A percentile compares a stretch with the other conserved stretches of the same genome.
Evolutionary conservation across 30 jellyfish, hydroid and myxozoan species (phyloP).

Genomic region (Euphysa ruthae): DNA sequence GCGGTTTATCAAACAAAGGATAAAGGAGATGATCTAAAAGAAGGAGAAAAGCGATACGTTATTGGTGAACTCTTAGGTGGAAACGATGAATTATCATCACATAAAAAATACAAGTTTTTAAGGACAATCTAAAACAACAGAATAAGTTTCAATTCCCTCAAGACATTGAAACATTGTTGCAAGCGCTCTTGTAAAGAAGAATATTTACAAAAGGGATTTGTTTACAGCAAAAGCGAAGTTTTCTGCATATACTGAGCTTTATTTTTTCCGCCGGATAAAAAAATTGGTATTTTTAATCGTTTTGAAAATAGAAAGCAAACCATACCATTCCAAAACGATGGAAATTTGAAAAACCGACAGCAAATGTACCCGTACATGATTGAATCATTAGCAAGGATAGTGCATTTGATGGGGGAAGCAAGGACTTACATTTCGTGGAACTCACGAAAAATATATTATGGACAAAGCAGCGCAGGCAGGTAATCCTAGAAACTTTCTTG

Average conservation of each 20-base stretch:
- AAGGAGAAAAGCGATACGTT: no score
- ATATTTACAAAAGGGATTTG: not conserved
- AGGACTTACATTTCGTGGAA: constrained; percentile 1
- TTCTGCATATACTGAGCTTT: no score
- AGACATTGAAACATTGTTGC: not conserved
- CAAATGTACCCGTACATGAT: not conserved
- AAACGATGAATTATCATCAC: no score
- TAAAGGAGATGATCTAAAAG: not conserved
- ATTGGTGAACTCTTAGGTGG: no score
- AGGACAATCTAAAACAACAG: no score
- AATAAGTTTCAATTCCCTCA: no score
- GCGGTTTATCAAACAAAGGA: not conserved
- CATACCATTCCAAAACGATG: not conserved
- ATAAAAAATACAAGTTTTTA: no score
- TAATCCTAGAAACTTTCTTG: not conserved
- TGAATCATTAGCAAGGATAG: no score
- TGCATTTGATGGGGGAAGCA: constrained; percentile 2
- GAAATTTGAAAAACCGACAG: not conserved
- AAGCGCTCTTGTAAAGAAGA: constrained; percentile 2
- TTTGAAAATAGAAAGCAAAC: not conserved
- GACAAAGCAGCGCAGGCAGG: not conserved
- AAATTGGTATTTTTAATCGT: not conserved
- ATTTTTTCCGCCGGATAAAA: no score
- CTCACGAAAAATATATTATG: not conserved
- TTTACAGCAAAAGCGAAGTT: not conserved